These are phyloP conservation scores for Dasypus novemcinctus DNA, from an alignment of 2,113 vertebrate species.

Conservation along the genomic window DNA sequence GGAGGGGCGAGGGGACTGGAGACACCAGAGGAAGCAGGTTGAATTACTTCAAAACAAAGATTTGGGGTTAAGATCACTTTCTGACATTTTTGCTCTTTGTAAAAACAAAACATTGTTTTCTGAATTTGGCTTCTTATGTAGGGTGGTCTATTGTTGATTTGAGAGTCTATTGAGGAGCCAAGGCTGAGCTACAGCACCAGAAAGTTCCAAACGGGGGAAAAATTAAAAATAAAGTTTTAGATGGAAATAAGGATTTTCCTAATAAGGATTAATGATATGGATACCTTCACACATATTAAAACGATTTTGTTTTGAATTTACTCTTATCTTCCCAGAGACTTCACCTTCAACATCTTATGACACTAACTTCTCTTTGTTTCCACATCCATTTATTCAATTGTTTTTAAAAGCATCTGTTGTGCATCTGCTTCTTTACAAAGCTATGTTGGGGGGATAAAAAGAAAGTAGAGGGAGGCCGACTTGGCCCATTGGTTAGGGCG, in stretches of 20 bases:
- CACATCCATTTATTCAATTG: not conserved
- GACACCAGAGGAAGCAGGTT: too few species aligned
- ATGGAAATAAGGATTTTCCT: slow-evolving; percentile 26
- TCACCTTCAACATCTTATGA: not conserved
- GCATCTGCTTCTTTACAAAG: slow-evolving; percentile 31
- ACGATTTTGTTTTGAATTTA: not conserved
- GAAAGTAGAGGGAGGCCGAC: too few species aligned
- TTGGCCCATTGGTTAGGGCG: too few species aligned
- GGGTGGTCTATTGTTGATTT: not conserved
- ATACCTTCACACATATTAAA: not conserved
- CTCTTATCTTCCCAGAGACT: not conserved
- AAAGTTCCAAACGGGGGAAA: not conserved
- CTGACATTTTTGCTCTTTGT: not conserved
- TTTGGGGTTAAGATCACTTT: not conserved
- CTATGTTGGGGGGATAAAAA: slow-evolving; percentile 53
- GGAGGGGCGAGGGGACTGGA: too few species aligned
- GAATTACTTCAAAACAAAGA: not conserved
- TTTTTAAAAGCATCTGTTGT: slow-evolving; percentile 11
- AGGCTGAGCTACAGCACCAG: not conserved
- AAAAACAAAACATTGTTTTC: slow-evolving; percentile 15
- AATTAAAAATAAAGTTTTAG: not conserved
- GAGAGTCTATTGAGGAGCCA: not conserved
- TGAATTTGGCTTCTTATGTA: not conserved
- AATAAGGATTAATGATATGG: not conserved
- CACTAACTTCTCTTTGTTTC: slow-evolving; percentile 20